Conservation (phyloP, 2,113 vertebrate genomes). For the Muscicapa adusta region DNA sequence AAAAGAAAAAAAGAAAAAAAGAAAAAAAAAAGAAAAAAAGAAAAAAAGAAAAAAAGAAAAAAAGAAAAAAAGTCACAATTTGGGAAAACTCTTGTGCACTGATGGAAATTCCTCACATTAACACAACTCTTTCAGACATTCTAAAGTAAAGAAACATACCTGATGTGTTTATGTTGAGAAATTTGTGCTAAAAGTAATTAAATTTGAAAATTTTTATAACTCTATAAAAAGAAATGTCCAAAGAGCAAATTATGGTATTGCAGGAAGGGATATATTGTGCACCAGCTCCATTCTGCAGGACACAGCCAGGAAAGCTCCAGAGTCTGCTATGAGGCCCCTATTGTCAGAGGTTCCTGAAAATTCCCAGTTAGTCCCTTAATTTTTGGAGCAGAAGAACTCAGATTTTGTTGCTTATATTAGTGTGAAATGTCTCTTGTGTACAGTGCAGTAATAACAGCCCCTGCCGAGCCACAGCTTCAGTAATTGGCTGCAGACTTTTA, state of each 20-base stretch:
- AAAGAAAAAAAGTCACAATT: background rate
- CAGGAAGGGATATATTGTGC: background rate
- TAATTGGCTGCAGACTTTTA: background rate
- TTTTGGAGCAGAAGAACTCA: background rate
- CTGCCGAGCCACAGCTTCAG: background rate
- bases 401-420: background rate
- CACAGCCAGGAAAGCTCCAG: background rate
- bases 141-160: background rate
- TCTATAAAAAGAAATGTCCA: background rate
- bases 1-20: background rate
- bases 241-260: background rate
- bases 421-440: background rate
- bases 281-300: background rate
- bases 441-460: background rate
- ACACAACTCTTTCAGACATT: background rate
- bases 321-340: background rate
- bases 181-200: background rate
- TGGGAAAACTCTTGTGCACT: background rate
- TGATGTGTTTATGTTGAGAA: background rate
- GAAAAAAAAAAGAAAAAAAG: background rate
- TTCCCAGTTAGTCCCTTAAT: background rate
- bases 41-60: background rate
- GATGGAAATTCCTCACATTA: conserved; percentile 30
- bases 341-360: background rate
- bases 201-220: background rate